Evolutionary conservation across 2,113 vertebrate species (phyloP).

Genomic region (Illadopsis cleaveri): DNA sequence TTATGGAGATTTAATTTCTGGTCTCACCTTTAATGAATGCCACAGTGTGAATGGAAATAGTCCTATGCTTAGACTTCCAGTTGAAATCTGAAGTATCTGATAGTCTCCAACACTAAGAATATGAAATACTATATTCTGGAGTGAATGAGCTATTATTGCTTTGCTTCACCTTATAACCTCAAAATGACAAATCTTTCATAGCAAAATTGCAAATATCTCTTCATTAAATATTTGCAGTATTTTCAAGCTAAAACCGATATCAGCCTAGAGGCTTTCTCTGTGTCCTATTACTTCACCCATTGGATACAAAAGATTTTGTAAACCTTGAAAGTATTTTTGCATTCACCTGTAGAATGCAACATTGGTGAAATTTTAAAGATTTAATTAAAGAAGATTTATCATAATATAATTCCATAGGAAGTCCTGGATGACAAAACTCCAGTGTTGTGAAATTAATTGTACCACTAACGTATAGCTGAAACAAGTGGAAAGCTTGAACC

Average conservation of each 20-base stretch:
- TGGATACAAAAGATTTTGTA: conserved; percentile 19
- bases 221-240: conserved; percentile 19
- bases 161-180: not conserved
- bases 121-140: not conserved
- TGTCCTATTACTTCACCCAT: not conserved
- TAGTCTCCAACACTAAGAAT: not conserved
- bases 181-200: not conserved
- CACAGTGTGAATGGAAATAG: not conserved
- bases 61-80: not conserved
- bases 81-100: not conserved
- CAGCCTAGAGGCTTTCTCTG: not conserved
- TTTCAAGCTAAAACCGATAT: not conserved
- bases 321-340: not conserved
- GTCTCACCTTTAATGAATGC: not conserved
- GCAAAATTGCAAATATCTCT: not conserved
- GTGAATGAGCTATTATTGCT: accelerated
- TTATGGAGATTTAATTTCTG: not conserved
- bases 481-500: conserved; percentile 81
- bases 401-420: conserved; percentile 66
- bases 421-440: conserved; percentile 74
- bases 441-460: conserved; percentile 89
- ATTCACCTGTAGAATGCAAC: conserved; percentile 67
- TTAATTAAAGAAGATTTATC: conserved; percentile 89
- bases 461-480: conserved; percentile 75
- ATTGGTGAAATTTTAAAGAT: conserved; percentile 61